These are phyloP conservation scores for Rhagoletis zephyria DNA, from an alignment of 1,140 invertebrate genomes.

Conservation along the genomic window DNA sequence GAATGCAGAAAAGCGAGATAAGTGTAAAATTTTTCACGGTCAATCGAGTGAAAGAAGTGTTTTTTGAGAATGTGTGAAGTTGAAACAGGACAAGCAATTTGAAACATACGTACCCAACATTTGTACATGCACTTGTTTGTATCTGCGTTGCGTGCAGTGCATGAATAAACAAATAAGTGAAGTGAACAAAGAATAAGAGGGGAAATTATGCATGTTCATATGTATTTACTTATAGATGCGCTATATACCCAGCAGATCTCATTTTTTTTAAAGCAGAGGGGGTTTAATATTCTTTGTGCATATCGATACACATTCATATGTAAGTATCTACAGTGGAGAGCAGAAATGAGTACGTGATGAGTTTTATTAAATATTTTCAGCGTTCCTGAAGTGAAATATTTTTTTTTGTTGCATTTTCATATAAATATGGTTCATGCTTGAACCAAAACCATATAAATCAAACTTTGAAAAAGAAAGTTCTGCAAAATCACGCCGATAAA, in stretches of 20 bases:
- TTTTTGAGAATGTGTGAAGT: not conserved
- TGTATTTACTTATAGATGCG: not conserved
- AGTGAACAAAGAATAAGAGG: not conserved
- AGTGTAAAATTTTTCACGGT: slow-evolving; percentile 44
- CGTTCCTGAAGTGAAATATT: too few relatives aligned
- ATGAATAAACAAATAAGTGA: not conserved
- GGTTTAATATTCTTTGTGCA: not conserved
- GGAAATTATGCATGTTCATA: not conserved
- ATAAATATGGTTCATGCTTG: too few relatives aligned
- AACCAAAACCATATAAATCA: too few relatives aligned
- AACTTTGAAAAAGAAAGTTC: too few relatives aligned
- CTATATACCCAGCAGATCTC: too few relatives aligned
- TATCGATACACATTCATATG: not conserved
- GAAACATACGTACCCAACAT: too few relatives aligned
- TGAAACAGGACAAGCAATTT: too few relatives aligned
- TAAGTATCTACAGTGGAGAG: not conserved
- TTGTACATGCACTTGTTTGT: not conserved
- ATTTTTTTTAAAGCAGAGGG: not conserved
- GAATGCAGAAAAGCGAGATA: not conserved
- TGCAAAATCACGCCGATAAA: too few relatives aligned
- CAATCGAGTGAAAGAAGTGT: slow-evolving; percentile 19
- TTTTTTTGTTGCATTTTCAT: too few relatives aligned
- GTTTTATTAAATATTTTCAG: too few relatives aligned
- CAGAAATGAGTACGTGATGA: too few relatives aligned
- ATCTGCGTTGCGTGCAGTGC: not conserved